phyloP scores from a whole-genome alignment of 2,888 invertebrate species.

The Mycalesis mineus region DNA sequence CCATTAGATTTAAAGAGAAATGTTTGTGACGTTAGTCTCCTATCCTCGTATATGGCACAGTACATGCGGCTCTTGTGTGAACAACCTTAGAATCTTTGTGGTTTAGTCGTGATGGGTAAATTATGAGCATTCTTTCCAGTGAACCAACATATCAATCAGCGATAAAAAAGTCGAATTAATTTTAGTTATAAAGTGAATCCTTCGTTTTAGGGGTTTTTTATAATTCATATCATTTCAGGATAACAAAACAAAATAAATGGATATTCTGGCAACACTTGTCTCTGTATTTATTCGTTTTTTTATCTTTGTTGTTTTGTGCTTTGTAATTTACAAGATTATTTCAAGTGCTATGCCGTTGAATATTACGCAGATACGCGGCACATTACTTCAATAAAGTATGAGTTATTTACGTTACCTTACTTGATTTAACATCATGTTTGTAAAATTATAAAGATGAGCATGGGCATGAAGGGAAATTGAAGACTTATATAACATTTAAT shows the following conservation, averaged over 20 bases:
- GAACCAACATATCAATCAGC: neutral
- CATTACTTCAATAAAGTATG: slow-evolving; percentile 2
- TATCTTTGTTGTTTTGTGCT: neutral
- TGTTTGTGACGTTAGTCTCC: neutral
- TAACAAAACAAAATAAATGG: neutral
- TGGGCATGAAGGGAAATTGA: slow-evolving; percentile 18
- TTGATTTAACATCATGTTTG: slow-evolving; percentile 5
- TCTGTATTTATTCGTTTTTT: too few species aligned
- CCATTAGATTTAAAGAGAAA: too few species aligned
- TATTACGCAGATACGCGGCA: too few species aligned
- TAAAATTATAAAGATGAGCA: slow-evolving; percentile 8
- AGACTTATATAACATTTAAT: slow-evolving; percentile 29
- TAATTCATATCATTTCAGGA: neutral
- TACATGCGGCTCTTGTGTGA: neutral
- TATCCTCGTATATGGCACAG: neutral
- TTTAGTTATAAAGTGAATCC: neutral
- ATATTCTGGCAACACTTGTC: too few species aligned
- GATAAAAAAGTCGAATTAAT: slow-evolving; percentile 3
- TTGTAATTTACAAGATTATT: neutral
- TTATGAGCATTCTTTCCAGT: slow-evolving; percentile 23
- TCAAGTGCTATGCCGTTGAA: too few species aligned
- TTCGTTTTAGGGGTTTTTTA: neutral
- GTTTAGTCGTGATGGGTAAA: slow-evolving; percentile 6
- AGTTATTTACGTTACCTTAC: slow-evolving; percentile 1
- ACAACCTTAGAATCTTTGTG: slow-evolving; percentile 10